Percentiles rank a stretch among this genome's conserved stretches.
Evolutionary conservation across 2,113 vertebrate genomes (phyloP).

Genomic region (Actenoides hombroni): DNA sequence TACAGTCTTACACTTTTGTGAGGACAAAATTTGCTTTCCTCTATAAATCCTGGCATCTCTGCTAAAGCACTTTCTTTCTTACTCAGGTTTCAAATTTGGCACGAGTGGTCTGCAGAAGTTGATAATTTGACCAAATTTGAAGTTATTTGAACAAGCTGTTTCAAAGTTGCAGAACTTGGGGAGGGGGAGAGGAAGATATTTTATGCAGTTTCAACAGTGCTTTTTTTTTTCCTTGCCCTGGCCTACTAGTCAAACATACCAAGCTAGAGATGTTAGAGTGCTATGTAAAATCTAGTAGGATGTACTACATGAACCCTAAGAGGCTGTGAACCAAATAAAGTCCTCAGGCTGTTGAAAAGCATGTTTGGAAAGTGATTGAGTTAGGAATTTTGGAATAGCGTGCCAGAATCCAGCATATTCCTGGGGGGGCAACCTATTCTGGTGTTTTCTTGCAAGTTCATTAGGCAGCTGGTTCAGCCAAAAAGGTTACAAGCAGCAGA

Average conservation of each 20-base stretch:
- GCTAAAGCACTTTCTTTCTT: not conserved
- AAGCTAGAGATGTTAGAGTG: not conserved
- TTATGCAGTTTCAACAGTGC: not conserved
- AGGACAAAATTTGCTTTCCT: not conserved
- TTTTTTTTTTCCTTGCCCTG: not conserved
- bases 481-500: not conserved
- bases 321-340: not conserved
- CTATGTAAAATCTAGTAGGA: not conserved
- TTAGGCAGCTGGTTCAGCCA: not conserved
- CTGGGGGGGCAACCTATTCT: not conserved
- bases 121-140: not conserved
- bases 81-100: not conserved
- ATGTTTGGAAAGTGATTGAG: not conserved
- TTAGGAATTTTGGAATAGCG: not conserved
- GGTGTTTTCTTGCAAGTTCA: not conserved
- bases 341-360: not conserved
- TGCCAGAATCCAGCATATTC: not conserved
- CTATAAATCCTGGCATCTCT: not conserved
- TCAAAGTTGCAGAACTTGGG: not conserved
- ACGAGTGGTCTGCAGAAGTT: not conserved
- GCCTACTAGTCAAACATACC: not conserved
- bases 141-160: constrained; percentile 2
- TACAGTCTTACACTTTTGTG: not conserved
- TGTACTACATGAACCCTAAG: not conserved
- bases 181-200: not conserved